Evolutionary conservation across 2,113 vertebrate species (phyloP).

Genomic region (Ahaetulla prasina): DNA sequence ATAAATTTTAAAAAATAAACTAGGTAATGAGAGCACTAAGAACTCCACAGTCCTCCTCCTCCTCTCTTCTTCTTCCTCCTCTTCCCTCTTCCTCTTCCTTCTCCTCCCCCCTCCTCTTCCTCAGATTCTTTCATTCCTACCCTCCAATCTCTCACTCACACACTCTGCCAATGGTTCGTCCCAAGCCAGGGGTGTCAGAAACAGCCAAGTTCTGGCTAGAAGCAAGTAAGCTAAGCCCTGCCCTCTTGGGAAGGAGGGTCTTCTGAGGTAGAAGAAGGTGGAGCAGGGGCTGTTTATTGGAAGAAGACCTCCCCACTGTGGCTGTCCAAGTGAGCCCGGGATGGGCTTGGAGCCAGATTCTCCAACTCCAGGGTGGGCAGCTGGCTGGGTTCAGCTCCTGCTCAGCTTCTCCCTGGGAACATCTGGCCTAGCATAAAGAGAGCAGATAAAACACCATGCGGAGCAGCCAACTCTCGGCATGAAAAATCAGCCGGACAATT

Average conservation of each 20-base stretch:
- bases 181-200: not conserved
- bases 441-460: not conserved
- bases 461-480: not conserved
- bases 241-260: not conserved
- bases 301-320: not conserved
- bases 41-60: too few species aligned
- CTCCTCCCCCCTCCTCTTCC: too few species aligned
- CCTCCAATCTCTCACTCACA: too few species aligned
- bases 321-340: not conserved
- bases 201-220: not conserved
- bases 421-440: not conserved
- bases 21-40: too few species aligned
- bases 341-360: not conserved
- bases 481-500: not conserved
- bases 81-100: too few species aligned
- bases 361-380: not conserved
- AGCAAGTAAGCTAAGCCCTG: rapidly evolving
- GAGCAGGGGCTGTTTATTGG: not conserved
- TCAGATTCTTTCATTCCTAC: too few species aligned
- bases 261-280: not conserved
- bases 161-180: not conserved
- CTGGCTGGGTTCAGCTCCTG: not conserved
- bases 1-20: too few species aligned
- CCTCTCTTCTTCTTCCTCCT: rapidly evolving
- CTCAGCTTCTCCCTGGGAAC: not conserved